Percentiles rank a stretch among this genome's conserved stretches.
These are phyloP conservation scores for Caerostris extrusa DNA, from an alignment of 1,140 invertebrate species.

Conservation along the genomic window DNA sequence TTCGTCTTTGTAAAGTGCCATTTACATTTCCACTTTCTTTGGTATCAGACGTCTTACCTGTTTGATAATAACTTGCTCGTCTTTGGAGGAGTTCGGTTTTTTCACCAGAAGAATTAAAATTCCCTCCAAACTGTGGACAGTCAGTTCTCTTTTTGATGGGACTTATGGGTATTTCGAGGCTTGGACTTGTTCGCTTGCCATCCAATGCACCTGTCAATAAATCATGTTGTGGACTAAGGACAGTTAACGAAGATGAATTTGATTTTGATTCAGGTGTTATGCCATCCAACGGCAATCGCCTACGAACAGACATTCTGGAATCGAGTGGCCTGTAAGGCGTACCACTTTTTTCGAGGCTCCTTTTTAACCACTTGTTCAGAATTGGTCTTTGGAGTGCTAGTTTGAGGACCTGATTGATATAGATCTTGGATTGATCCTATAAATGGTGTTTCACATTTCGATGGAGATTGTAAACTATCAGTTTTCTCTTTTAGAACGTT, in stretches of 20 bases:
- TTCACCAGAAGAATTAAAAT: background rate
- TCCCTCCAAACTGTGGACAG: background rate
- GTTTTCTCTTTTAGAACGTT: background rate
- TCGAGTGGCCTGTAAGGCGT: slow-evolving; percentile 57
- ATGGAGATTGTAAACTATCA: background rate
- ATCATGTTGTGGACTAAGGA: background rate
- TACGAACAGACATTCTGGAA: slow-evolving; percentile 28
- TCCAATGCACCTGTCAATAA: background rate
- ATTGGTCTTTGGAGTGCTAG: slow-evolving; percentile 59
- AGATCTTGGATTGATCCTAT: background rate
- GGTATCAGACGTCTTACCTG: too few species aligned
- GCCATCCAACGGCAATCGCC: slow-evolving; percentile 75
- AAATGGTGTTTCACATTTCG: slow-evolving; percentile 4
- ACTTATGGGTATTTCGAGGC: slow-evolving; percentile 44
- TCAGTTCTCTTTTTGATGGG: slow-evolving; percentile 23
- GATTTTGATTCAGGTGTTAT: slow-evolving; percentile 32
- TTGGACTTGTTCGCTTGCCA: background rate
- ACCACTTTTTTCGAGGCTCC: background rate
- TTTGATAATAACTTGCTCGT: background rate
- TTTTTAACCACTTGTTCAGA: background rate
- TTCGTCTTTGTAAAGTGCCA: background rate
- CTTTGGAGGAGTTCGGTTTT: background rate
- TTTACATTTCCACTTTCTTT: background rate
- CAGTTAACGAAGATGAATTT: background rate
- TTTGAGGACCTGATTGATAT: slow-evolving; percentile 22